These are phyloP conservation scores for Protophormia terraenovae DNA, from an alignment of 2,888 invertebrate species.

Conservation along the genomic window DNA sequence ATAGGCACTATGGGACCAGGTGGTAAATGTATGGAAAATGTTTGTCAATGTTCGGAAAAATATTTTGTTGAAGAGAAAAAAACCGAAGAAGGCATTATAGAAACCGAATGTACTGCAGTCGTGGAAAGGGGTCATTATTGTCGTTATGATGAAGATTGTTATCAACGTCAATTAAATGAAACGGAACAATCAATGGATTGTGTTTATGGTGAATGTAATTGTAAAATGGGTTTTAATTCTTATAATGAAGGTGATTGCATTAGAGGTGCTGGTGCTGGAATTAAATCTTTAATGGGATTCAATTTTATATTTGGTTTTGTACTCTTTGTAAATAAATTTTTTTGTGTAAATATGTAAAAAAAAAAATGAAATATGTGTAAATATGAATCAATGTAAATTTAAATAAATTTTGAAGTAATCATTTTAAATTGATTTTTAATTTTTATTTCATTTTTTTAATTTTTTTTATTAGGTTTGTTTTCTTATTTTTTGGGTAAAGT, in stretches of 20 bases:
- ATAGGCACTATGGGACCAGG: conserved; percentile 70
- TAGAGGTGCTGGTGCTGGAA: not conserved
- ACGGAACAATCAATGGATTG: conserved; percentile 72
- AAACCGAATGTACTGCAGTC: conserved; percentile 46
- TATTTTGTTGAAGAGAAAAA: conserved; percentile 63
- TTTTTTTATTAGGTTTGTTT: no score
- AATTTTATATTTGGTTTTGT: not conserved
- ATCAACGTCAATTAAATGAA: conserved; percentile 67
- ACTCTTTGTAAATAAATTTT: conserved; percentile 23
- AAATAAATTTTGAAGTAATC: no score
- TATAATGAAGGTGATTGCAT: conserved; percentile 63
- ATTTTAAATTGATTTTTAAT: no score
- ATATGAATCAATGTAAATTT: not conserved
- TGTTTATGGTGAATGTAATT: conserved; percentile 72
- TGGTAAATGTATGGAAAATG: conserved; percentile 68
- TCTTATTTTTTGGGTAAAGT: no score
- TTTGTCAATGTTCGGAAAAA: conserved; percentile 71
- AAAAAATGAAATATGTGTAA: not conserved
- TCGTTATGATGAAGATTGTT: conserved; percentile 70
- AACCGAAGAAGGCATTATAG: conserved; percentile 41
- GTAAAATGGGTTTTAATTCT: conserved; percentile 69
- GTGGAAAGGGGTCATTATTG: conserved; percentile 72
- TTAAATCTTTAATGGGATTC: not conserved
- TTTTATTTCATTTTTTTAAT: no score
- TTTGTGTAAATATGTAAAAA: not conserved